These are phyloP conservation scores for Caenorhabditis angaria DNA, from an alignment of 2,888 invertebrate species.

Conservation along the genomic window DNA sequence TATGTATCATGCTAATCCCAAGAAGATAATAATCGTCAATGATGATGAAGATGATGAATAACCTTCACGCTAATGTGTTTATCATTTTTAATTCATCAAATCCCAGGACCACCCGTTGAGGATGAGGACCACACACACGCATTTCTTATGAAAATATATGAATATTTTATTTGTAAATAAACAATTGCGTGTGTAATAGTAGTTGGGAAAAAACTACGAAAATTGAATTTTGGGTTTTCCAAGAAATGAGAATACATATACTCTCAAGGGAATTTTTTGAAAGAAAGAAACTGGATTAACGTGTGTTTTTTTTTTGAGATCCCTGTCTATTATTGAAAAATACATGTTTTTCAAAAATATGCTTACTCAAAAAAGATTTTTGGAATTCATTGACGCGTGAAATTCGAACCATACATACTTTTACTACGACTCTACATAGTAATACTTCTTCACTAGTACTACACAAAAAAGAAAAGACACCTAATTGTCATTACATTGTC, in stretches of 20 bases:
- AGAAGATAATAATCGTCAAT: conserved; percentile 36
- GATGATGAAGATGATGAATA: conserved; percentile 22
- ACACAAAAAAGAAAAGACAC: background rate
- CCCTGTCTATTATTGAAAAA: no score
- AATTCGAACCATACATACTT: background rate
- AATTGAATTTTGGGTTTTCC: background rate
- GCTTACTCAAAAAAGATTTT: no score
- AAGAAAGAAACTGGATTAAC: background rate
- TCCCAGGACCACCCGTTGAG: conserved; percentile 4
- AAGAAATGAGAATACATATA: background rate
- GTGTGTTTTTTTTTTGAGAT: background rate
- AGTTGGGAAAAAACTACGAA: background rate
- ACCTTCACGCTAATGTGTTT: conserved; percentile 38
- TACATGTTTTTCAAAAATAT: no score
- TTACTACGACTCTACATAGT: background rate
- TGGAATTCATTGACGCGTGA: background rate
- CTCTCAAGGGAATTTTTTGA: background rate
- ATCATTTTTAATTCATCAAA: conserved; percentile 14
- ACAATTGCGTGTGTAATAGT: conserved; percentile 3
- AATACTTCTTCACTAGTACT: no score
- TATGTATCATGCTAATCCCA: conserved; percentile 6
- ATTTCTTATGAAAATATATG: background rate
- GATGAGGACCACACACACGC: no score
- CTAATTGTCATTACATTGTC: conserved; percentile 2
- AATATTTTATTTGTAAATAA: conserved; percentile 7